Conservation (phyloP, 2,797 vertebrate species). For the Cossypha heuglini region DNA sequence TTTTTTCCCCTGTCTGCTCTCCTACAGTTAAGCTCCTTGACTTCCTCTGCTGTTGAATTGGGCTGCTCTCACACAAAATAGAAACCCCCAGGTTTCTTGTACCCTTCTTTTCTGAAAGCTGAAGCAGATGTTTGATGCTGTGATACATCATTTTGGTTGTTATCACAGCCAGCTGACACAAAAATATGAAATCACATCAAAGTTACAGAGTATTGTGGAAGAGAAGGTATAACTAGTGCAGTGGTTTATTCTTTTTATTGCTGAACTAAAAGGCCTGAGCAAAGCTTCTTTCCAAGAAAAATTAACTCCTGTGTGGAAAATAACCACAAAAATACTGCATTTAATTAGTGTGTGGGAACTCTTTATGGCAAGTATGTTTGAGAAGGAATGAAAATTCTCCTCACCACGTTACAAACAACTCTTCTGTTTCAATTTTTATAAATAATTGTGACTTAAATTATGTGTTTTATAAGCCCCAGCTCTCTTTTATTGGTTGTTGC, state of each 20-base stretch:
- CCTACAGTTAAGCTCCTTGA: not conserved
- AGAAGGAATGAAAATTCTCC: constrained; percentile 5
- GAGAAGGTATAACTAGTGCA: not conserved
- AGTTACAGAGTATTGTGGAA: not conserved
- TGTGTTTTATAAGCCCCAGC: constrained; percentile 6
- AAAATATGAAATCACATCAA: not conserved
- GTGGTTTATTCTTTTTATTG: not conserved
- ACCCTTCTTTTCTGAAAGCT: not conserved
- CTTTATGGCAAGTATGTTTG: not conserved
- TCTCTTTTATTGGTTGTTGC: constrained; percentile 14
- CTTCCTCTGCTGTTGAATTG: not conserved
- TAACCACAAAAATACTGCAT: not conserved
- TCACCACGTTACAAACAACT: not conserved
- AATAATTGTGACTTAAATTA: constrained; percentile 27
- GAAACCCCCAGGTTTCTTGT: not conserved
- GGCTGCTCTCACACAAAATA: not conserved
- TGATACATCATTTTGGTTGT: not conserved
- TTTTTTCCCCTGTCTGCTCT: not conserved
- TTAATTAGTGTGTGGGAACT: not conserved
- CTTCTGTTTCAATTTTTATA: constrained; percentile 8
- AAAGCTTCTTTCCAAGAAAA: not conserved
- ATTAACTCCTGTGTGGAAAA: not conserved
- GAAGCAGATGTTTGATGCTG: not conserved
- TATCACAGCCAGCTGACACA: not conserved
- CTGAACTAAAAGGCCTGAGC: not conserved